These are phyloP conservation scores for Notiomystis cincta DNA, from an alignment of 2,113 vertebrate species.

Conservation along the genomic window DNA sequence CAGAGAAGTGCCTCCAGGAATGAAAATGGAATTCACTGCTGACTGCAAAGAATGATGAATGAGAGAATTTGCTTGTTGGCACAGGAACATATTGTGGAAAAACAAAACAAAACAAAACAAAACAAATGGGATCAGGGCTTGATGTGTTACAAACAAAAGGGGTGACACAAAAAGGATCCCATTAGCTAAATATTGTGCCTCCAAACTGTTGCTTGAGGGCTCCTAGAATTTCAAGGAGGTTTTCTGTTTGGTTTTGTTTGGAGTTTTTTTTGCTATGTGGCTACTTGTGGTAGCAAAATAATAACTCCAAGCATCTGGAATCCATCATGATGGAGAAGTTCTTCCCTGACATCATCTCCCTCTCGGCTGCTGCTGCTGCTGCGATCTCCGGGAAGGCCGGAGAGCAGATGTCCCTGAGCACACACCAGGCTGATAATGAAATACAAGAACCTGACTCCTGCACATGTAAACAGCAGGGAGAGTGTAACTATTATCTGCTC, in stretches of 20 bases:
- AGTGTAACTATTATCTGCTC: neutral
- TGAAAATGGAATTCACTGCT: neutral
- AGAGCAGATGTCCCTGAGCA: neutral
- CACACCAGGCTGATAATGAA: neutral
- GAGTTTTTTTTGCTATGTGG: neutral
- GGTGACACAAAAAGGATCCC: neutral
- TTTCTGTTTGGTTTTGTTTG: neutral
- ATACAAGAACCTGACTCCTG: neutral
- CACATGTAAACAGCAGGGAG: neutral
- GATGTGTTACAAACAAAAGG: neutral
- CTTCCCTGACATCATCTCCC: neutral
- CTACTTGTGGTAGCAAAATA: neutral
- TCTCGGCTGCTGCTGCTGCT: neutral
- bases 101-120: neutral
- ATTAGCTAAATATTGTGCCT: neutral
- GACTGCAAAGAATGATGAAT: neutral
- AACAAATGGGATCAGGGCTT: neutral
- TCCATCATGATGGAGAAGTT: neutral
- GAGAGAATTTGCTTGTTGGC: constrained; percentile 5
- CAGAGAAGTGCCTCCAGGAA: neutral
- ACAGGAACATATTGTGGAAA: neutral
- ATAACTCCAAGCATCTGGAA: neutral
- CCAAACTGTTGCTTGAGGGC: neutral
- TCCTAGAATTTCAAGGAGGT: neutral
- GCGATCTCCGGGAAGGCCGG: neutral